These are phyloP conservation scores for Coenonympha arcania DNA, from an alignment of 2,888 invertebrate species.

Conservation along the genomic window DNA sequence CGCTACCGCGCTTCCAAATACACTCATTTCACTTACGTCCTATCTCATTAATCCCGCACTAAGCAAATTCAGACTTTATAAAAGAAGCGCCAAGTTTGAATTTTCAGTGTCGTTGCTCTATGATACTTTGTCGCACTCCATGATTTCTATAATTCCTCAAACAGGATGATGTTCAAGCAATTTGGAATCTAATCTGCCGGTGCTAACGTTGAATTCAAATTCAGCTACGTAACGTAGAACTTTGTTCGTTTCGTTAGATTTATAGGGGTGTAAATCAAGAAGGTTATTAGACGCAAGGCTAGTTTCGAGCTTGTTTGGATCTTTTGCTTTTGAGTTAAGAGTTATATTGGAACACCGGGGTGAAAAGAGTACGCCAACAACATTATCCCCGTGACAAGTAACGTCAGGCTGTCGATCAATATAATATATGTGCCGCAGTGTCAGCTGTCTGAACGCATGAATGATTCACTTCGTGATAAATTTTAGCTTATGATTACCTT, in stretches of 20 bases:
- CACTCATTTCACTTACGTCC: conserved; percentile 38
- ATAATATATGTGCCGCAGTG: conserved; percentile 72
- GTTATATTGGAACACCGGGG: conserved; percentile 28
- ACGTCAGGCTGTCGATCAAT: conserved; percentile 73
- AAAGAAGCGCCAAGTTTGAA: conserved; percentile 10
- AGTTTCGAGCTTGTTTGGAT: conserved; percentile 27
- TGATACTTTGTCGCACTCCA: conserved; percentile 50
- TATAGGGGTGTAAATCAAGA: conserved; percentile 42
- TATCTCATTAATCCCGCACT: conserved; percentile 32
- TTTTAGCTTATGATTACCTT: conserved; percentile 74
- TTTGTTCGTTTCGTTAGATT: conserved; percentile 68
- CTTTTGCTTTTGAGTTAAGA: conserved; percentile 27
- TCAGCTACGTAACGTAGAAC: conserved; percentile 43
- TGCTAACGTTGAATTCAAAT: conserved; percentile 47
- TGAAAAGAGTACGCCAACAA: conserved; percentile 57
- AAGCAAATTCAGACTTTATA: conserved; percentile 33
- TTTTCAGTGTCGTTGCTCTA: conserved; percentile 6
- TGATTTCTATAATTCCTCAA: conserved; percentile 50
- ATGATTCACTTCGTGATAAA: conserved; percentile 74
- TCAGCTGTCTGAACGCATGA: conserved; percentile 72
- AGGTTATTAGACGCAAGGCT: conserved; percentile 36
- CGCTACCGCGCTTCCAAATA: conserved; percentile 64
- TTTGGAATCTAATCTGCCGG: conserved; percentile 39
- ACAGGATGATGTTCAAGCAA: conserved; percentile 36
- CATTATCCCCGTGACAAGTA: conserved; percentile 72